These are phyloP conservation scores for Virgularia gustaviana DNA, from an alignment of 92 coral and sea anemone species.

Conservation along the genomic window DNA sequence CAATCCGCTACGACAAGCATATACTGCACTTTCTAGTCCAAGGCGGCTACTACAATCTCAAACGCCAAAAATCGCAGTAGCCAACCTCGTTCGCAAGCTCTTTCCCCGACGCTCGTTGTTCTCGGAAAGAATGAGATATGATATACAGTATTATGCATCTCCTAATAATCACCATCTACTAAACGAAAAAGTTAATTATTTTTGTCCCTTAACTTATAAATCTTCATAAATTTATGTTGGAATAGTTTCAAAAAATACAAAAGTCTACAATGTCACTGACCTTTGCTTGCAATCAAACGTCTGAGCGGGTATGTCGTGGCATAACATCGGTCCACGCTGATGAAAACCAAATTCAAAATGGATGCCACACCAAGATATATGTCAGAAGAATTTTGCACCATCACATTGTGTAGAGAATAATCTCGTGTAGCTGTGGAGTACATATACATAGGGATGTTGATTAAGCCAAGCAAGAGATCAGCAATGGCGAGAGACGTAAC, in stretches of 20 bases:
- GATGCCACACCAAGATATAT: slow-evolving; percentile 84
- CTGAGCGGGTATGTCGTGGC: slow-evolving; percentile 80
- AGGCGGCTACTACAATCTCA: too few relatives aligned
- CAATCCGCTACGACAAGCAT: too few relatives aligned
- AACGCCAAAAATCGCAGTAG: too few relatives aligned
- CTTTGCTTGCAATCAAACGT: slow-evolving; percentile 71
- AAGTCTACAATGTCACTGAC: slow-evolving; percentile 39
- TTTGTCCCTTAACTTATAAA: background rate
- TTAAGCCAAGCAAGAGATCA: background rate
- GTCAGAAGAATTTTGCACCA: slow-evolving; percentile 40
- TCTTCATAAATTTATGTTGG: background rate
- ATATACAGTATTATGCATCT: background rate
- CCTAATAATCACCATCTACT: background rate
- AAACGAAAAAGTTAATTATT: background rate
- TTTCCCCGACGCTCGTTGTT: too few relatives aligned
- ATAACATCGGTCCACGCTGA: slow-evolving; percentile 93
- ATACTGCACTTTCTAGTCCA: too few relatives aligned
- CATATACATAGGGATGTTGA: background rate
- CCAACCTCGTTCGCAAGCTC: too few relatives aligned
- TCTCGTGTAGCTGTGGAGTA: too few relatives aligned
- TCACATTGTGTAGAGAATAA: background rate
- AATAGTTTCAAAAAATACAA: background rate
- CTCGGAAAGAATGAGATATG: too few relatives aligned
- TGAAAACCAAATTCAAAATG: slow-evolving; percentile 79
- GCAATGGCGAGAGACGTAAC: background rate